Conservation (phyloP, 2,797 vertebrate genomes). For the Danio kyathit region DNA sequence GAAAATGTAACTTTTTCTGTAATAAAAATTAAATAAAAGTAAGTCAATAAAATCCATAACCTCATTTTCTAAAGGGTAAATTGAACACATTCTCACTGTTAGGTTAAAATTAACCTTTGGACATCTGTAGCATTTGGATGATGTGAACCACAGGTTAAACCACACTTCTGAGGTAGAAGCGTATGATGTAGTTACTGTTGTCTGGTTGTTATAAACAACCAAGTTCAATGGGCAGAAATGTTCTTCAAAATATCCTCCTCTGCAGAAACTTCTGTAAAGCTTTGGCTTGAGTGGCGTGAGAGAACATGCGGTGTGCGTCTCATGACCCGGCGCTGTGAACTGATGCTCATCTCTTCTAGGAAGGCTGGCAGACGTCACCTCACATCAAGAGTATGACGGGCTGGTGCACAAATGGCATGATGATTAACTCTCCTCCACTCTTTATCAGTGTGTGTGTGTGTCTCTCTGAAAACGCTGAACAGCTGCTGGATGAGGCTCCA, state of each 20-base stretch:
- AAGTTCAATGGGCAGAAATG: too few relatives aligned
- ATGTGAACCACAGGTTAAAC: too few relatives aligned
- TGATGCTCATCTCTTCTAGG: not conserved
- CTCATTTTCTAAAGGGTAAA: too few relatives aligned
- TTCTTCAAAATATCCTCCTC: not conserved
- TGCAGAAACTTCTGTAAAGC: not conserved
- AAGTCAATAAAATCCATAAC: too few relatives aligned
- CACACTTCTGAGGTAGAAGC: too few relatives aligned
- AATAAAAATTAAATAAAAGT: too few relatives aligned
- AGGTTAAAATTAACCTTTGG: too few relatives aligned
- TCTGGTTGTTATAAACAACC: too few relatives aligned
- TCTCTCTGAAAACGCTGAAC: slow-evolving; percentile 38
- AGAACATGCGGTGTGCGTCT: not conserved
- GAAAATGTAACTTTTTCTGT: too few relatives aligned
- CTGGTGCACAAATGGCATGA: slow-evolving; percentile 49
- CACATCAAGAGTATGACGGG: slow-evolving; percentile 2
- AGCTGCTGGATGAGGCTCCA: slow-evolving; percentile 29
- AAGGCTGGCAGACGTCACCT: not conserved
- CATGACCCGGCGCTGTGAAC: not conserved
- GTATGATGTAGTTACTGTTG: too few relatives aligned
- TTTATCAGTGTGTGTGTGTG: slow-evolving; percentile 35
- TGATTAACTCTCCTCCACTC: slow-evolving; percentile 50
- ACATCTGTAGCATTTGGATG: too few relatives aligned
- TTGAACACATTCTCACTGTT: too few relatives aligned
- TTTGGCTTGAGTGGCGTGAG: not conserved